phyloP scores from a whole-genome alignment of 2,888 invertebrate species.

The Cryptocephalus primarius region DNA sequence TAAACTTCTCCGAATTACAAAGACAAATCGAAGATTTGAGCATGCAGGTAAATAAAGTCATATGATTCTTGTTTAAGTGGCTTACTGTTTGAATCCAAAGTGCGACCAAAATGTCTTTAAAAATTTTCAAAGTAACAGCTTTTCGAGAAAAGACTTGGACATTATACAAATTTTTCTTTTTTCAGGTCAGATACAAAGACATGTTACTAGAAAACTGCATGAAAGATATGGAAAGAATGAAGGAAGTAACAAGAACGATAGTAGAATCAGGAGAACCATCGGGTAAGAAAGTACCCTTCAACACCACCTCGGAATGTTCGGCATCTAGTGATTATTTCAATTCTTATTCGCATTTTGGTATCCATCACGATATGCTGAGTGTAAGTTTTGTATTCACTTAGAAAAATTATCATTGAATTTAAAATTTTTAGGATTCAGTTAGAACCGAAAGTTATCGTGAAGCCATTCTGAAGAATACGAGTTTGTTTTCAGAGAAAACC shows the following conservation, averaged over 20 bases:
- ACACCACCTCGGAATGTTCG: slow-evolving; percentile 38
- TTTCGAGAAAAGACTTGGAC: no score
- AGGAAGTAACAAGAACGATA: slow-evolving; percentile 45
- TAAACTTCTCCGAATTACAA: slow-evolving; percentile 34
- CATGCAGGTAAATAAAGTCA: slow-evolving; percentile 27
- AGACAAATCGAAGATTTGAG: slow-evolving; percentile 33
- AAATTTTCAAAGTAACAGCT: no score
- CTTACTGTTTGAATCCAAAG: no score
- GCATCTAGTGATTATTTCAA: slow-evolving; percentile 66
- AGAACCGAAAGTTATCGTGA: slow-evolving; percentile 80
- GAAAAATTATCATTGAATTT: neutral
- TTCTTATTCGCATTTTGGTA: slow-evolving; percentile 82
- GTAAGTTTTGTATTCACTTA: slow-evolving; percentile 34
- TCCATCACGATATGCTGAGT: slow-evolving; percentile 90
- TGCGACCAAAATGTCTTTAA: no score
- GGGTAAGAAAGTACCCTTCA: slow-evolving; percentile 20
- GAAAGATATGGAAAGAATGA: slow-evolving; percentile 50
- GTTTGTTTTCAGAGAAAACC: slow-evolving; percentile 58
- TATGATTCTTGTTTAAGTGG: neutral
- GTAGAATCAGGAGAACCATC: slow-evolving; percentile 35
- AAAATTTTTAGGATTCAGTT: slow-evolving; percentile 54
- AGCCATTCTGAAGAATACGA: slow-evolving; percentile 66
- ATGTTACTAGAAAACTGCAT: slow-evolving; percentile 47
- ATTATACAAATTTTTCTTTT: slow-evolving; percentile 11
- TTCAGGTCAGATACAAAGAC: slow-evolving; percentile 50